A percentile compares a stretch with the other conserved stretches of the same genome.
Evolutionary conservation across 2,888 invertebrate genomes (phyloP).

Genomic region (Sinopyrophorus schimmeli): DNA sequence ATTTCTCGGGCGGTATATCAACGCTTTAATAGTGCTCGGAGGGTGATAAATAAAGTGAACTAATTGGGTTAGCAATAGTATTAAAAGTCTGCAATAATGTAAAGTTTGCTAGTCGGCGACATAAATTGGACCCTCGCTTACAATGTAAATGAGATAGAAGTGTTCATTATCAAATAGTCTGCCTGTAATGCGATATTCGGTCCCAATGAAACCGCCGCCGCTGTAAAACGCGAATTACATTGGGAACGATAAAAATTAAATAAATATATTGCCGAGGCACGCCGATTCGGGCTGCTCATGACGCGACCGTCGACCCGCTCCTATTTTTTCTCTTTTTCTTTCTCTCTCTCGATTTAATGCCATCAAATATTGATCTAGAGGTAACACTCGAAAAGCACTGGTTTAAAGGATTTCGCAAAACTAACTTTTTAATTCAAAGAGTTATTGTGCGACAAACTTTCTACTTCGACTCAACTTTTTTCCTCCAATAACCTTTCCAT

Average conservation of each 20-base stretch:
- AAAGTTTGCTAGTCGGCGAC: conserved; percentile 19
- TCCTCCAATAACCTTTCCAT: too few species aligned
- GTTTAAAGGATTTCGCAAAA: too few species aligned
- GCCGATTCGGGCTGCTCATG: conserved; percentile 9
- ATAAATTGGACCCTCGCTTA: conserved; percentile 35
- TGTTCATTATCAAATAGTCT: conserved; percentile 51
- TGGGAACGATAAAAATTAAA: conserved; percentile 23
- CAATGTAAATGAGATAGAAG: conserved; percentile 49
- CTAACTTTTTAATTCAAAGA: too few species aligned
- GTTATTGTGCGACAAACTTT: too few species aligned
- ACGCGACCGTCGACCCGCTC: too few species aligned
- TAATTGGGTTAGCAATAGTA: conserved; percentile 22
- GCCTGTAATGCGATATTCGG: conserved; percentile 44
- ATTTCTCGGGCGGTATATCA: too few species aligned
- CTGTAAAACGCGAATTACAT: conserved; percentile 16
- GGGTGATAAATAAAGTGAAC: conserved; percentile 23
- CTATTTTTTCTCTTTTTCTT: too few species aligned
- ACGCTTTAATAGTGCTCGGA: background rate
- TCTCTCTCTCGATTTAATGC: too few species aligned
- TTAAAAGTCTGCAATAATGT: conserved; percentile 27
- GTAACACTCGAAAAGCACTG: too few species aligned
- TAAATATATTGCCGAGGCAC: conserved; percentile 16
- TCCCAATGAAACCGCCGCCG: conserved; percentile 37
- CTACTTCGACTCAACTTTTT: too few species aligned
- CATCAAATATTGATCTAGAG: too few species aligned